These are phyloP conservation scores for Drosophila melanica DNA, from an alignment of 1,140 invertebrate species.

Conservation along the genomic window DNA sequence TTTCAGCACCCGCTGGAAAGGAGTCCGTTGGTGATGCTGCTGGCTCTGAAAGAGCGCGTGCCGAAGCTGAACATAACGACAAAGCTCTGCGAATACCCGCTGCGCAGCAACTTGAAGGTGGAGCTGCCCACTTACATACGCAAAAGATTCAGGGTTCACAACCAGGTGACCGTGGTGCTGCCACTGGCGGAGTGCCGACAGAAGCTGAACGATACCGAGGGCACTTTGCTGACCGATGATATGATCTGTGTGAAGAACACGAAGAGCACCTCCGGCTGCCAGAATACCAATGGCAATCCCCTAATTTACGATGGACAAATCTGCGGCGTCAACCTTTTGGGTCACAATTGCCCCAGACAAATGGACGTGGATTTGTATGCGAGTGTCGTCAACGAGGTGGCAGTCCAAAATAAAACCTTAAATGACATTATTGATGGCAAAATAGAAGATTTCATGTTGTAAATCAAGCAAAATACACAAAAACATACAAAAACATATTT, in stretches of 20 bases:
- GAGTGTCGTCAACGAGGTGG: no score
- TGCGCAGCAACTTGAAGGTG: background rate
- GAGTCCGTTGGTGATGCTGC: background rate
- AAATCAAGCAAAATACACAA: no score
- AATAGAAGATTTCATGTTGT: no score
- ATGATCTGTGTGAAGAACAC: slow-evolving; percentile 41
- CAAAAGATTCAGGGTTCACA: slow-evolving; percentile 8
- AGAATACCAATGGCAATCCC: slow-evolving; percentile 28
- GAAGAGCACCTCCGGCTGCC: background rate
- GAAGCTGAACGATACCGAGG: background rate
- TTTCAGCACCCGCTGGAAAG: background rate
- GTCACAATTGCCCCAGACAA: slow-evolving; percentile 38
- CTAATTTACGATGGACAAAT: slow-evolving; percentile 27
- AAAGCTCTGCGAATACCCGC: slow-evolving; percentile 11
- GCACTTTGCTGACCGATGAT: background rate
- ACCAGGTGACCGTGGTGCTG: background rate
- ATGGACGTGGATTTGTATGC: slow-evolving; percentile 20
- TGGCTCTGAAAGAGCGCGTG: background rate
- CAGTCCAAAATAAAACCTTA: no score
- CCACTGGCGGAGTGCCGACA: slow-evolving; percentile 20
- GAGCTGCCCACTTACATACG: slow-evolving; percentile 37
- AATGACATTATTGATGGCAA: no score
- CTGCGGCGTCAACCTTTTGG: slow-evolving; percentile 51
- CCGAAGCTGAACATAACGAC: background rate
- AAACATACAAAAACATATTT: no score